Evolutionary conservation across 2,113 vertebrate species (phyloP), one percentile per base, ranked within the genome.

Genomic region (Paraplagusia blochii): DNA sequence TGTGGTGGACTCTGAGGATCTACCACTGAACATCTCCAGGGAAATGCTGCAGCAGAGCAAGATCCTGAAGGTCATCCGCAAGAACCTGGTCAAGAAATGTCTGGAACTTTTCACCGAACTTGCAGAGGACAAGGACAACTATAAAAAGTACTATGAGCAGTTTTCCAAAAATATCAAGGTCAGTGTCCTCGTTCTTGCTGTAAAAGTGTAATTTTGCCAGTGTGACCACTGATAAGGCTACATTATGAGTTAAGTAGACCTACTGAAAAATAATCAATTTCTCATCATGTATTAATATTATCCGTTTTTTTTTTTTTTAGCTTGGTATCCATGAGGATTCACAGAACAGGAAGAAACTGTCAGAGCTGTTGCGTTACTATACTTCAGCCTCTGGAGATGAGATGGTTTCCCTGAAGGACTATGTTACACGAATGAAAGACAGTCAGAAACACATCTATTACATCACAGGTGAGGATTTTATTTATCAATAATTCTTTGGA

Each of bases 111-210:
- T 99, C 81, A 90, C 91, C 0, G 96, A 98, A 53, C 58, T 99
- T 19, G 71, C 94, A 0, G 97, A 99, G 63, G 95, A 98, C 82
- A 97, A 95, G 72, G 97, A 99, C 64, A 99, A 99, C 79, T 98
- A 97, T 81, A 98, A 97, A 10, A 99, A 98, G 46, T 94, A 80
- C 22, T 99, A 98, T 0, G 96, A 99, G 69, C 97, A 99, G 75
- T 99, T 99, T 55, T 98, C 95, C 6, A 98, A 99, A 83, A 98
- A 98, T 36, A 94, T 98, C 18, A 99, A 99, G 92, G 96, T 98
- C 95, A 19, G 58, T 38, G 40, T 19, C 9, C 39, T 57, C 47
- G 39, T 49, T 53, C 19, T 33, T n/a, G 11, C 16, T 11, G 11
- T 12, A 7, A 12, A 18, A 0, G 36, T 6, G 6, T 29, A n/a